phyloP scores from a whole-genome alignment of 2,113 vertebrate species.

The Dasyurus viverrinus region DNA sequence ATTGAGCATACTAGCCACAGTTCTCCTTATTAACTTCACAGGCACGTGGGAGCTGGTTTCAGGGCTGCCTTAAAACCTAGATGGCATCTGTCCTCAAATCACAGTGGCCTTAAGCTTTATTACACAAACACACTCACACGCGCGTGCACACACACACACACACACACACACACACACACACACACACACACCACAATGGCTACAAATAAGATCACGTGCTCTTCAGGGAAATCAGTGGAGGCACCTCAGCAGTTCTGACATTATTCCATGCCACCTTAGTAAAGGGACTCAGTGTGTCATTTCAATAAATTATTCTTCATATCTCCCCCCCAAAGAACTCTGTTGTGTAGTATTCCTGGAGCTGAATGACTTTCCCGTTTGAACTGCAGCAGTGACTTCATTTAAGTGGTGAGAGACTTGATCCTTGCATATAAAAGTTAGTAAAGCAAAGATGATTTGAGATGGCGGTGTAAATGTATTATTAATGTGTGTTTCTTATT shows the following conservation, averaged over 20 bases:
- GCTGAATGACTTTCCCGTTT: not conserved
- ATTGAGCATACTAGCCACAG: not conserved
- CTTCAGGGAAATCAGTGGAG: not conserved
- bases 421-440: not conserved
- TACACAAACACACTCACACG: not conserved
- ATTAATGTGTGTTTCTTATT: conserved; percentile 53
- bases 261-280: not conserved
- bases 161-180: not conserved
- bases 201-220: not conserved
- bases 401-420: not conserved
- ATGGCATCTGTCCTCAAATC: not conserved
- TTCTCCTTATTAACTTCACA: not conserved
- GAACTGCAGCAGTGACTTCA: not conserved
- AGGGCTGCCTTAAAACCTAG: not conserved
- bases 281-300: not conserved
- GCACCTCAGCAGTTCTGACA: not conserved
- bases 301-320: conserved; percentile 23
- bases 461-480: not conserved
- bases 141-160: not conserved
- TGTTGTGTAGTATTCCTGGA: conserved; percentile 61
- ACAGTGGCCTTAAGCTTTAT: not conserved
- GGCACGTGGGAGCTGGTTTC: not conserved
- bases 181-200: not conserved
- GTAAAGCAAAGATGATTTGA: conserved; percentile 46
- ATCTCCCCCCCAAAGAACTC: not conserved